Percentiles rank a stretch among this genome's conserved stretches.
These are phyloP conservation scores for Epinephelus awoara DNA, from an alignment of 2,797 vertebrate species.

Conservation along the genomic window DNA sequence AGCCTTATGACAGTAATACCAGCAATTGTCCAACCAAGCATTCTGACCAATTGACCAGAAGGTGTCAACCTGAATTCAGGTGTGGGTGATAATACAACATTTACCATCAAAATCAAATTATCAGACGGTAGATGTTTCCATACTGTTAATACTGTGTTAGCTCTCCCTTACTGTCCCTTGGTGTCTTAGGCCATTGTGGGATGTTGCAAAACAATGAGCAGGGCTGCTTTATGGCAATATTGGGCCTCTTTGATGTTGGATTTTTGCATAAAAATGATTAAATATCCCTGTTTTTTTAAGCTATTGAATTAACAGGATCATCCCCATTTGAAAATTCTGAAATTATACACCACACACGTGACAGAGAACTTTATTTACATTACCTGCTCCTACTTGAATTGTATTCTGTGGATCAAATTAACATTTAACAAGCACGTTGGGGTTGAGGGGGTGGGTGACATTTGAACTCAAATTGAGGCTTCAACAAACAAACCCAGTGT, in stretches of 20 bases:
- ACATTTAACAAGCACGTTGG: background rate
- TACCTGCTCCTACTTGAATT: no score
- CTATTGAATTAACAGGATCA: background rate
- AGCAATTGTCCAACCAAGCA: no score
- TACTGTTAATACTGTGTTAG: background rate
- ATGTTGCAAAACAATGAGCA: slow-evolving; percentile 3
- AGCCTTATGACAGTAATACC: no score
- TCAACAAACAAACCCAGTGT: background rate
- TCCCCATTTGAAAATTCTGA: background rate
- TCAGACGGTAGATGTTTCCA: background rate
- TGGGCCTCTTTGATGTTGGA: background rate
- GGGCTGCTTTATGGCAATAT: background rate
- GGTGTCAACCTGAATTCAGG: background rate
- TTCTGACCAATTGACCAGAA: no score
- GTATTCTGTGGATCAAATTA: no score
- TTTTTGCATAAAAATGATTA: background rate
- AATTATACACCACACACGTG: background rate
- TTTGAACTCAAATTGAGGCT: background rate
- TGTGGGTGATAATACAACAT: background rate
- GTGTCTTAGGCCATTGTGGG: background rate
- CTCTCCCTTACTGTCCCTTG: background rate
- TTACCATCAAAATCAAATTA: background rate
- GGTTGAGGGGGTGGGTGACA: background rate
- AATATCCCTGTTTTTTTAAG: background rate
- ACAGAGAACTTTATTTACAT: background rate